These are phyloP conservation scores for Cacatua alba DNA, from an alignment of 2,113 vertebrate genomes.

Conservation along the genomic window DNA sequence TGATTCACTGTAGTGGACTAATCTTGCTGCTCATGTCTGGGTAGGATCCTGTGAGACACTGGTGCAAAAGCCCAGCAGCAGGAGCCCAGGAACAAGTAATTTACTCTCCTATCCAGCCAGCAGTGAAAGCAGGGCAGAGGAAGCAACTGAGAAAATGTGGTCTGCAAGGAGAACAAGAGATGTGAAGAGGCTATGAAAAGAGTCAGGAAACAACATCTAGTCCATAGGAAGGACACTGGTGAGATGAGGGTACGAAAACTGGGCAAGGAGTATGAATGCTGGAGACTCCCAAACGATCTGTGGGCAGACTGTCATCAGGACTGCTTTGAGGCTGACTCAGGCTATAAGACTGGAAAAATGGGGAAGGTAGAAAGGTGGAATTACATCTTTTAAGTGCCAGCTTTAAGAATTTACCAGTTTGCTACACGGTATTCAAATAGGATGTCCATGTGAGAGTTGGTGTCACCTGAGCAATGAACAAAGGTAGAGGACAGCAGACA, in stretches of 20 bases:
- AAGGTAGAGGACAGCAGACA: background rate
- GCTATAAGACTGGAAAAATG: background rate
- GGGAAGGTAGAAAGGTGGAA: background rate
- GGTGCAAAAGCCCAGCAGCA: rapidly evolving
- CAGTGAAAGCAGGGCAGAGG: background rate
- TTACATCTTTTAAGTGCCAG: background rate
- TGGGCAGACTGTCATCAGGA: background rate
- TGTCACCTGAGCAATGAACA: background rate
- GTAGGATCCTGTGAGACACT: background rate
- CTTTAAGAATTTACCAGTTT: background rate
- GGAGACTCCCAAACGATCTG: background rate
- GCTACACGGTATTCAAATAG: background rate
- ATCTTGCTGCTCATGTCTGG: background rate
- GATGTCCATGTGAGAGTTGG: background rate
- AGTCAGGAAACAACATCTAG: background rate
- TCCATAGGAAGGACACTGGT: background rate
- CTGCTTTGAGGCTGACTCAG: background rate
- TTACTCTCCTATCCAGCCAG: background rate
- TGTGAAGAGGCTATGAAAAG: background rate
- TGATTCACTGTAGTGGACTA: background rate
- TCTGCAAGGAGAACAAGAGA: background rate
- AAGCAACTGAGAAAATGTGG: background rate
- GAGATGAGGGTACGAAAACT: background rate
- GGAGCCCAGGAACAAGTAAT: background rate
- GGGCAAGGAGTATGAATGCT: background rate